A percentile compares a stretch with the other conserved stretches of the same genome.
These are phyloP conservation scores for Drosophila tristis DNA, from an alignment of 1,140 invertebrate genomes.

Conservation along the genomic window DNA sequence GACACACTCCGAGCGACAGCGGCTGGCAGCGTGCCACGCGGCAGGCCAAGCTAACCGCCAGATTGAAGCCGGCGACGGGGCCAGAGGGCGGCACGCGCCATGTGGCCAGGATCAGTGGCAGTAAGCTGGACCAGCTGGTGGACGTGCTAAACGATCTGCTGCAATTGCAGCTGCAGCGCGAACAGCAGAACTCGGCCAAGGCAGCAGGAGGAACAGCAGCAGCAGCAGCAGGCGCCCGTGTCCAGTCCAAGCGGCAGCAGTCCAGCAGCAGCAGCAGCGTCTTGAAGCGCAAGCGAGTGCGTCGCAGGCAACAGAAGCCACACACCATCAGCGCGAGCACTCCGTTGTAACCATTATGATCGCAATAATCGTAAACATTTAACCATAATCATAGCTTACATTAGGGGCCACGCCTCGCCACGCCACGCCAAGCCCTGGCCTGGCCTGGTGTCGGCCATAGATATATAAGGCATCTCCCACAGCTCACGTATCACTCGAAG, in stretches of 20 bases:
- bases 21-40: conserved; percentile 42
- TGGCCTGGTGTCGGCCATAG: no score
- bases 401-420: no score
- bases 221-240: conserved; percentile 1
- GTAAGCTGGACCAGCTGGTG: conserved; percentile 64
- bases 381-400: conserved; percentile 3
- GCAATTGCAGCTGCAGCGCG: conserved; percentile 50
- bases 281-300: conserved; percentile 11
- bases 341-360: not conserved
- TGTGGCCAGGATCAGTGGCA: conserved; percentile 41
- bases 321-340: conserved; percentile 6
- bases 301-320: conserved; percentile 6
- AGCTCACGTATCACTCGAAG: no score
- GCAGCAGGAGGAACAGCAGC: no score
- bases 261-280: conserved; percentile 8
- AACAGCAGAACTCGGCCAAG: conserved; percentile 3
- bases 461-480: no score
- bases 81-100: not conserved
- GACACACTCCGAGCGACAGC: not conserved
- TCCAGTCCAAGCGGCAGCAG: not conserved
- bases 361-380: not conserved
- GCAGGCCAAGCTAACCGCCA: conserved; percentile 38
- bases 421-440: no score
- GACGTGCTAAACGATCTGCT: conserved; percentile 61
- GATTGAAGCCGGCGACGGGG: not conserved